Evolutionary conservation across 2,797 vertebrate genomes (phyloP), one percentile per base, ranked within the genome.

Genomic region (Coranthus polyacanthus): DNA sequence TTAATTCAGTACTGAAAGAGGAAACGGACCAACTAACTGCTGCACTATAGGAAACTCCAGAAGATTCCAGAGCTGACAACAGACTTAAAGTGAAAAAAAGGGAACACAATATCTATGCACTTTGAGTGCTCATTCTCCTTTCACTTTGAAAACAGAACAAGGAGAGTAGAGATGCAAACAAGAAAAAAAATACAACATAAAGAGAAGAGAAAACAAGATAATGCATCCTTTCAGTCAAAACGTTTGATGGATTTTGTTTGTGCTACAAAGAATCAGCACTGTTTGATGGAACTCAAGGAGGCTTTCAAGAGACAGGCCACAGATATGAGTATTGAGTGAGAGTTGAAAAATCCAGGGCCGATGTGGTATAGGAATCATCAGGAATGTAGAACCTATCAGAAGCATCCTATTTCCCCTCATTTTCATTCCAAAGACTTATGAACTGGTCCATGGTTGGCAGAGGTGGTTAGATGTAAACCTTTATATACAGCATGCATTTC

Each of bases 1-100:
- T 88, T 82, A 81, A 71, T 38, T 81, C 47, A 78, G 81, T 87
- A 86, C 73, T 54, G 68, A 68, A 43, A 69, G 65, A 75, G 58
- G 57, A 46, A 62, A 68, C 56, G 50, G 68, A 60, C 52, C 54
- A 63, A 11, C 34, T 49, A 36, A 59, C 52, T 54, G 53, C 29
- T 62, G 61, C 41, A 51, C 45, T 67, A 37, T 72, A 42, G 46
- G 60, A 80, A 72, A 32, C 51, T 59, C 17, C 56, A 64, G 59
- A 69, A 68, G 44, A 67, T 65, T 78, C 55, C 66, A 78, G 15
- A 71, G 51, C 32, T 70, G 64, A 70, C 62, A 58, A 65, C 17
- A 63, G n/a, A n/a, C n/a, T n/a, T n/a, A n/a, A n/a, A n/a, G 3
- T 13, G 13, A 22, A 78, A 42, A 72, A 78, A 62, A 61, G 47